phyloP scores from a whole-genome alignment of 2,888 invertebrate genomes.

The Meiosimyza platycephala region DNA sequence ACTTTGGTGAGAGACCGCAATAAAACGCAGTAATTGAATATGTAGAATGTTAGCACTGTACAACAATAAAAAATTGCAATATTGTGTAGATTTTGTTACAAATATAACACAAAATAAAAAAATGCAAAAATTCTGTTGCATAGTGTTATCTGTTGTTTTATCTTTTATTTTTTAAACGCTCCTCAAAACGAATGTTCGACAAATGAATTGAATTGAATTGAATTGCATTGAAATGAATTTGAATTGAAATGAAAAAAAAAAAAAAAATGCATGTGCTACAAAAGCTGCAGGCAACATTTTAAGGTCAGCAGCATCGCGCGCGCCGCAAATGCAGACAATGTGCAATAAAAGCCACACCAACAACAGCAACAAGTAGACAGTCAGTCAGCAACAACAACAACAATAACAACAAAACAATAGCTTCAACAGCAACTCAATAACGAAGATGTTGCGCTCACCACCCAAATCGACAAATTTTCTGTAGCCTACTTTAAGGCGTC shows the following conservation, averaged over 20 bases:
- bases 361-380: too few species aligned
- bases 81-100: background rate
- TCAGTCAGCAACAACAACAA: too few species aligned
- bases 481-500: too few species aligned
- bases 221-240: conserved; percentile 10
- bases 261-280: conserved; percentile 25
- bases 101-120: background rate
- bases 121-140: too few species aligned
- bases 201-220: conserved; percentile 6
- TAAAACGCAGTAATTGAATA: background rate
- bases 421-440: too few species aligned
- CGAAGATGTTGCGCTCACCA: too few species aligned
- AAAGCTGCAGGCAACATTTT: conserved; percentile 31
- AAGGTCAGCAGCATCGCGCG: conserved; percentile 25
- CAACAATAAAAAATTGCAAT: background rate
- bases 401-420: too few species aligned
- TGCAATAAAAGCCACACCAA: conserved; percentile 34
- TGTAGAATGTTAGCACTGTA: background rate
- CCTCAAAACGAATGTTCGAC: conserved; percentile 8
- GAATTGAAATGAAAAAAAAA: background rate
- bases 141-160: background rate
- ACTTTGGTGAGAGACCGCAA: background rate
- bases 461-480: too few species aligned
- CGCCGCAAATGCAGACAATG: conserved; percentile 14
- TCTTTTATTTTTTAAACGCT: background rate